Evolutionary conservation across 2,888 invertebrate species (phyloP).

Genomic region (Tolmerus cingulatus): DNA sequence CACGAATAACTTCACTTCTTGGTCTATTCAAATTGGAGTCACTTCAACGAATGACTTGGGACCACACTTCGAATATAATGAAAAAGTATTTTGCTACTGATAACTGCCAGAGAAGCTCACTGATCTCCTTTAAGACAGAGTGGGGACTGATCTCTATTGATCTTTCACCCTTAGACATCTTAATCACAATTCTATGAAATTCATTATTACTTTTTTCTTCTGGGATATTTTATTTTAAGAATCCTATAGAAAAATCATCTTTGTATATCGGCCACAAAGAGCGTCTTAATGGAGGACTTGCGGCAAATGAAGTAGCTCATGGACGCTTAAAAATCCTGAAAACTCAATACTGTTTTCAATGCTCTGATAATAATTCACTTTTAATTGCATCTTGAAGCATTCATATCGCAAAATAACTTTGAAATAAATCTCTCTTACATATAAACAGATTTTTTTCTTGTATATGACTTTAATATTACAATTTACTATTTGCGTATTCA

Average conservation of each 20-base stretch:
- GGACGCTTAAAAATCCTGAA: not conserved
- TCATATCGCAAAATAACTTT: not conserved
- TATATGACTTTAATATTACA: not conserved
- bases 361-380: not conserved
- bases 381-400: not conserved
- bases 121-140: not conserved
- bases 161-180: slow-evolving; percentile 25
- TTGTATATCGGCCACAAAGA: not conserved
- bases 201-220: not conserved
- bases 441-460: not conserved
- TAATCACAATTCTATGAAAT: slow-evolving; percentile 31
- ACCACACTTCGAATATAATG: not conserved
- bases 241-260: not conserved
- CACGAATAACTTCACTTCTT: not conserved
- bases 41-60: not conserved
- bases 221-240: not conserved
- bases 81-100: slow-evolving; percentile 11
- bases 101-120: not conserved
- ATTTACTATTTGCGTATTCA: not conserved
- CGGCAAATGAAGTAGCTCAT: not conserved
- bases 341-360: not conserved
- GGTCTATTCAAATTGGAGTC: not conserved
- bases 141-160: slow-evolving; percentile 1
- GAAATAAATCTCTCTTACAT: not conserved
- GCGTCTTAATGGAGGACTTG: not conserved